Evolutionary conservation across 2,113 vertebrate genomes (phyloP), one percentile per base, ranked within the genome.

Genomic region (Ammodytes dubius): DNA sequence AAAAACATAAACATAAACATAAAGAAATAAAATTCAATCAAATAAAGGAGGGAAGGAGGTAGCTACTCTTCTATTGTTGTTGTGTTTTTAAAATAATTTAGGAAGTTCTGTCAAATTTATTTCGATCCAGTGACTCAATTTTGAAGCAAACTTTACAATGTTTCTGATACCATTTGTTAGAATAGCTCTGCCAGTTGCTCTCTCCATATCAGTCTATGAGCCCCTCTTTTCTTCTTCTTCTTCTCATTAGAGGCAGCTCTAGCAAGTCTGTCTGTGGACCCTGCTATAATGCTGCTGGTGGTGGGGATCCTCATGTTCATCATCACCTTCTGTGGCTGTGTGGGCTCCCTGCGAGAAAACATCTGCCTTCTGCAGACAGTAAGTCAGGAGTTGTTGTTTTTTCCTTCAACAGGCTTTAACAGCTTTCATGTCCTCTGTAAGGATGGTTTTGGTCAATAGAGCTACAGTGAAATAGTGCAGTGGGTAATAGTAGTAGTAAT

Each of bases 281-380:
- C 98, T 0, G 96, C 97, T 74, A 68, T 97, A 40, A 89, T 99
- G 80, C 95, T 99, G 42, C 66, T 98, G 11, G 71, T 95, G 0
- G 94, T 97, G 2, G 98, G 98, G 0, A 7, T 96, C 60, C 92
- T 99, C 78, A 98, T 97, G 96, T 99, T 99, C 94, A 85, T 97
- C 76, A 92, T 99, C 92, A 99, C 97, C 46, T 99, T 99, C 96
- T 98, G 97, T 2, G 98, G 98, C 86, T 99, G 97, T 15, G 93
- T 98, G 0, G 97, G 98, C 56, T 98, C 98, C 61, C 89, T 99
- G 58, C 87, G 98, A 0, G 98, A 99, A 90, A 99, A 99, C 93
- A 97, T 98, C 88, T 96, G 96, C 88, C 96, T 99, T 76, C 93
- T 99, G 72, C 96, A 97, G 90, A 92, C 89, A 6, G 98, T 98